Evolutionary conservation across 2,888 invertebrate species (phyloP).

Genomic region (Aradus depressus): DNA sequence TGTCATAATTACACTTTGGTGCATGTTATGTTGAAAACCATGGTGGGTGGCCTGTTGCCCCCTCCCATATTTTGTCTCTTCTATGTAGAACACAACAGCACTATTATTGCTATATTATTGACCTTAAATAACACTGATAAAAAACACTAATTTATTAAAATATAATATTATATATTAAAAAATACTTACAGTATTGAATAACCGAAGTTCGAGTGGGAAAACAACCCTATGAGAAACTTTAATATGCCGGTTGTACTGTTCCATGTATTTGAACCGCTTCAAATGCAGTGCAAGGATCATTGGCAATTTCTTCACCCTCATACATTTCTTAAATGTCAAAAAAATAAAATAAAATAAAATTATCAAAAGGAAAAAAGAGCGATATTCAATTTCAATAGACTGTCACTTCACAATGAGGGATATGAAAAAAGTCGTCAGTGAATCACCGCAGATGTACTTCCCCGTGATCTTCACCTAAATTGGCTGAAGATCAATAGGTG

Average conservation of each 20-base stretch:
- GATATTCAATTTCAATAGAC: not conserved
- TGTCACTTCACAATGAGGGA: not conserved
- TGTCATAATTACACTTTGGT: too few relatives aligned
- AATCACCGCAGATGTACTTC: too few relatives aligned
- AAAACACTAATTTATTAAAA: not conserved
- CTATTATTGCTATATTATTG: too few relatives aligned
- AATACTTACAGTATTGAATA: conserved; percentile 86
- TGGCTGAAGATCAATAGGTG: too few relatives aligned
- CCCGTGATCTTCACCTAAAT: too few relatives aligned
- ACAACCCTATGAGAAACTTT: conserved; percentile 99
- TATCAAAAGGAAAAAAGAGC: not conserved
- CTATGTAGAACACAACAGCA: too few relatives aligned
- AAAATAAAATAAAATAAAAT: not conserved
- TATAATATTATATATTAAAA: conserved; percentile 15
- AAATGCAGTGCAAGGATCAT: conserved; percentile 95
- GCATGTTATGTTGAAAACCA: too few relatives aligned
- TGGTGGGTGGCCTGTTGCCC: too few relatives aligned
- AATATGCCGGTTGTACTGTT: conserved; percentile 95
- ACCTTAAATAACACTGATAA: too few relatives aligned
- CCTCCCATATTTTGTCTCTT: too few relatives aligned
- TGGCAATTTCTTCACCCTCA: conserved; percentile 96
- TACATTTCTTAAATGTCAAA: conserved; percentile 54
- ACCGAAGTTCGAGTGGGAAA: conserved; percentile 91
- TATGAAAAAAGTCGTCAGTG: not conserved
- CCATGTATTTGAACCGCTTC: conserved; percentile 95